Base-by-base conservation (phyloP, 1,140 invertebrate genomes). In the Cheumatopsyche charites region DNA sequence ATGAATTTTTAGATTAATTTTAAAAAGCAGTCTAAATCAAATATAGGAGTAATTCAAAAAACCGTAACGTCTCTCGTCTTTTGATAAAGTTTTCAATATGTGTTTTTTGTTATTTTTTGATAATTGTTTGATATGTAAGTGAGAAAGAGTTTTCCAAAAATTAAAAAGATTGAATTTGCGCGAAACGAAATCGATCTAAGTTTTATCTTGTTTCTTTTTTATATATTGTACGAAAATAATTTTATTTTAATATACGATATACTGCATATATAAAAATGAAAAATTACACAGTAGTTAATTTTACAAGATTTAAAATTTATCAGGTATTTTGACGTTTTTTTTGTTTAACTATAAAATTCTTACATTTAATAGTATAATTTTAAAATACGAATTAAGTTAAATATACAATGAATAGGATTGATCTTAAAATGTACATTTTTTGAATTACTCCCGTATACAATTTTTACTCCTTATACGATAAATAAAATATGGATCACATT, bases 371-470 rank as follows among this genome's bases (percentile, higher is more conserved):
- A 62, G 13, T 62, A 63, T 63, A 63, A 29, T 58, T 36, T 36
- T 36, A 36, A 58, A 13, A 19, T 58, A 58, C 23, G 55, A 55
- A 58, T 58, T 21, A 58, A n/a, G 55, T 58, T 58, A 21, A 58
- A 26, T 21, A 29, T 63, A 63, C 62, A 63, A 42, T 42, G 41
- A 63, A 63, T 42, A 63, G 62, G 62, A 63, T 63, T 42, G 29
- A 63, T 63, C 26, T 58, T 63, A 58, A 58, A 36, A 42, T 65
- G 55, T 29, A 69, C 29, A 41, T 70, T 62, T 77, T 62, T 77
- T 76, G 71, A 73, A 73, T 75, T 77, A 77, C 71, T 67, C 47
- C 47, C 66, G 49, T 68, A 68, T 55, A 52, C 42, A 68, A 58
- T 68, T 63, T 63, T 63, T 63, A 42, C 62, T 19, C 36, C 41